Evolutionary conservation across 2,113 vertebrate genomes (phyloP).

Genomic region (Calidris pygmaea): DNA sequence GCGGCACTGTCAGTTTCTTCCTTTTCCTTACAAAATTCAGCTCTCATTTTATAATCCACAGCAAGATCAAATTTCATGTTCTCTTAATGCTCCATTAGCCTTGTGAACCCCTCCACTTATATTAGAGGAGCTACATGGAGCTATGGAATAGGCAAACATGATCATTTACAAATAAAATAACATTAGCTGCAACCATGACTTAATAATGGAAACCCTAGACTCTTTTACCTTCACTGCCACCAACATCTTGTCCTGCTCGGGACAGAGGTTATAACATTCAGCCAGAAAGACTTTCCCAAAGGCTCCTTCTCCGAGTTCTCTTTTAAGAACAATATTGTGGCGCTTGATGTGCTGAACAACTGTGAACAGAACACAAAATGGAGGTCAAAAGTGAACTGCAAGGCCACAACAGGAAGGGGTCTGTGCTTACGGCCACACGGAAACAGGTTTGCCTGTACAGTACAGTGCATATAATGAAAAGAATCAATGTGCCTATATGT

Average conservation of each 20-base stretch:
- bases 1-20: background rate
- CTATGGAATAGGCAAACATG: background rate
- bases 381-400: background rate
- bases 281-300: constrained; percentile 95
- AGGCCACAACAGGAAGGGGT: background rate
- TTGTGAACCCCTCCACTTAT: background rate
- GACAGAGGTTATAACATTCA: constrained; percentile 91
- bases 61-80: background rate
- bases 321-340: constrained; percentile 93
- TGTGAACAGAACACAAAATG: constrained; percentile 67
- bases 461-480: background rate
- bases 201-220: background rate
- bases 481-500: background rate
- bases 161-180: background rate
- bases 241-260: constrained; percentile 90
- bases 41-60: background rate
- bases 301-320: constrained; percentile 92
- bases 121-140: background rate
- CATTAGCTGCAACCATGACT: background rate
- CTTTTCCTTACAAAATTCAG: background rate
- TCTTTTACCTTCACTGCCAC: constrained; percentile 91
- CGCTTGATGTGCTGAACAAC: constrained; percentile 95
- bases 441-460: background rate
- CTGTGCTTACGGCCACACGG: background rate
- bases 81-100: background rate